phyloP scores from a whole-genome alignment of 2,797 vertebrate genomes.

The Rhincodon typus region DNA sequence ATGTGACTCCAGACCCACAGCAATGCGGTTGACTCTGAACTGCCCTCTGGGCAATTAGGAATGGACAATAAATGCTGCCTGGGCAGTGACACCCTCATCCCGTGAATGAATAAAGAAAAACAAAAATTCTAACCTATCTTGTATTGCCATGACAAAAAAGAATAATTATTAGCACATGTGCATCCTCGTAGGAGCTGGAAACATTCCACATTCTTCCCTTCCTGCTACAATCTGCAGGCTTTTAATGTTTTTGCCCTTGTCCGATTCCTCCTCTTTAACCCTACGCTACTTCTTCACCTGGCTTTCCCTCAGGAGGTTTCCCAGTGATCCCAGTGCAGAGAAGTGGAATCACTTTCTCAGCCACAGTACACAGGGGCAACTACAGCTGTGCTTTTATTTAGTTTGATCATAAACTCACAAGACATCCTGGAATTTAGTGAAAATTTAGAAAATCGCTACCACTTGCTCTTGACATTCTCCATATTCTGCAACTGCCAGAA shows the following conservation, averaged over 20 bases:
- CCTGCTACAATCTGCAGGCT: not conserved
- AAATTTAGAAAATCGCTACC: conserved; percentile 14
- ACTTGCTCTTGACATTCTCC: not conserved
- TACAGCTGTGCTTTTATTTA: not conserved
- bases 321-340: not conserved
- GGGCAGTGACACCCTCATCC: too few relatives aligned
- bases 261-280: not conserved
- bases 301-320: not conserved
- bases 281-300: not conserved
- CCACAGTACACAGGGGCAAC: not conserved
- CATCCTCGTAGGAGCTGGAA: not conserved
- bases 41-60: too few relatives aligned
- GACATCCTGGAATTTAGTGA: not conserved
- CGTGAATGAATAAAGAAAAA: too few relatives aligned
- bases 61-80: too few relatives aligned
- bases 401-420: not conserved
- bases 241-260: not conserved
- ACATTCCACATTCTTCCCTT: not conserved
- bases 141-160: not conserved
- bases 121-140: not conserved
- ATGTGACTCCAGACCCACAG: too few relatives aligned
- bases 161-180: not conserved
- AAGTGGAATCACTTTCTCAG: not conserved
- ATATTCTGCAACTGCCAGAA: not conserved
- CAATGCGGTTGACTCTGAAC: too few relatives aligned